These are phyloP conservation scores for Nycticorax nycticorax DNA, from an alignment of 2,113 vertebrate species.

Conservation along the genomic window DNA sequence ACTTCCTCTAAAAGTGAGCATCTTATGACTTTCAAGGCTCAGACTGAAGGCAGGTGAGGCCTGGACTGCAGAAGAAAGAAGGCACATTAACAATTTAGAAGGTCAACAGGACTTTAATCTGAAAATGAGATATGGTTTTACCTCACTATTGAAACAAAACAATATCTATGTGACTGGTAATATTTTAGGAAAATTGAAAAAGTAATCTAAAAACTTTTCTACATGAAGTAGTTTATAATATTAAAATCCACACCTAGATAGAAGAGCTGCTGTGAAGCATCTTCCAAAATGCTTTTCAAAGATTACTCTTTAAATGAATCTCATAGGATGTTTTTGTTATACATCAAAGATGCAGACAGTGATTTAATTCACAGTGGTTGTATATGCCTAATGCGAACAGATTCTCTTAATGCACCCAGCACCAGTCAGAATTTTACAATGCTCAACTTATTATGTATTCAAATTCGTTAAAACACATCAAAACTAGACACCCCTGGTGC, in stretches of 20 bases:
- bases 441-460: background rate
- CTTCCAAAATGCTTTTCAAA: slow-evolving; percentile 1
- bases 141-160: background rate
- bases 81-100: background rate
- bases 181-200: background rate
- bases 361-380: background rate
- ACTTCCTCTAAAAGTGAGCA: background rate
- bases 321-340: background rate
- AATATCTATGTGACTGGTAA: background rate
- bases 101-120: background rate
- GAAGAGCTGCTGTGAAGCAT: background rate
- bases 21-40: background rate
- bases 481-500: background rate
- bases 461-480: background rate
- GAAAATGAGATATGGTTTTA: background rate
- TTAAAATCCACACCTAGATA: background rate
- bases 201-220: background rate
- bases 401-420: background rate
- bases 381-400: background rate
- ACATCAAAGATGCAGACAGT: background rate
- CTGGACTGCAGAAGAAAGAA: background rate
- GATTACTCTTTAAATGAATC: background rate
- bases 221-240: background rate
- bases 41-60: background rate
- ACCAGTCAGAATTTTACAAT: background rate